phyloP scores from a whole-genome alignment of 2,888 invertebrate species.

The Atrina japonica region DNA sequence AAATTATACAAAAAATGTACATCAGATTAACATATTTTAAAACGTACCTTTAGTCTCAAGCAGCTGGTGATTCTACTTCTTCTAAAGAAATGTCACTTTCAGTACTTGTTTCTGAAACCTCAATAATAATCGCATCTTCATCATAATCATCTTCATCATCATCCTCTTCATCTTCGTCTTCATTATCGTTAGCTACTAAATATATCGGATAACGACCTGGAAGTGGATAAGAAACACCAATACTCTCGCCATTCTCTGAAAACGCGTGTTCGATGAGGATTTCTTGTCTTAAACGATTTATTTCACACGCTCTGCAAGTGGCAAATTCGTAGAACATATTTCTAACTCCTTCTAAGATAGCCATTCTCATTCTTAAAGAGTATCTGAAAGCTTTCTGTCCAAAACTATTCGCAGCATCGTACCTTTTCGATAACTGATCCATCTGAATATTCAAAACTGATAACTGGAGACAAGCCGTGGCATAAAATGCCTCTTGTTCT shows the following conservation, averaged over 20 bases:
- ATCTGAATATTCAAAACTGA: constrained; percentile 22
- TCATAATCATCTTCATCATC: constrained; percentile 33
- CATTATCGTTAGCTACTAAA: constrained; percentile 7
- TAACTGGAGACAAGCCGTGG: constrained; percentile 22
- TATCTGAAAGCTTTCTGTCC: constrained; percentile 31
- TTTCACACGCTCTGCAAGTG: constrained; percentile 13
- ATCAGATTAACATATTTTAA: no score
- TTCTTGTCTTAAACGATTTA: constrained; percentile 28
- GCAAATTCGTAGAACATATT: constrained; percentile 37
- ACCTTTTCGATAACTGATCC: constrained; percentile 24
- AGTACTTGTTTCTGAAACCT: constrained; percentile 5
- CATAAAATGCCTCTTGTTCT: constrained; percentile 30
- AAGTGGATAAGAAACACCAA: constrained; percentile 13
- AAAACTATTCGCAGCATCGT: constrained; percentile 10
- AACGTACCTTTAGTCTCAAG: no score
- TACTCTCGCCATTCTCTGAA: constrained; percentile 18
- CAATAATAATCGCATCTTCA: constrained; percentile 2
- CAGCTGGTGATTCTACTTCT: no score
- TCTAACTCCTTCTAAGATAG: constrained; percentile 29
- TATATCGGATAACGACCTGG: constrained; percentile 20
- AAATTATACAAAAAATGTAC: no score
- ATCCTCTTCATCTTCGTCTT: constrained; percentile 30
- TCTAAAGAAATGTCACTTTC: constrained; percentile 13
- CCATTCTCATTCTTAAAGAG: constrained; percentile 28
- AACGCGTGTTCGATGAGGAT: constrained; percentile 37